These are phyloP conservation scores for Callospermophilus lateralis DNA, from an alignment of 2,113 vertebrate species.

Conservation along the genomic window DNA sequence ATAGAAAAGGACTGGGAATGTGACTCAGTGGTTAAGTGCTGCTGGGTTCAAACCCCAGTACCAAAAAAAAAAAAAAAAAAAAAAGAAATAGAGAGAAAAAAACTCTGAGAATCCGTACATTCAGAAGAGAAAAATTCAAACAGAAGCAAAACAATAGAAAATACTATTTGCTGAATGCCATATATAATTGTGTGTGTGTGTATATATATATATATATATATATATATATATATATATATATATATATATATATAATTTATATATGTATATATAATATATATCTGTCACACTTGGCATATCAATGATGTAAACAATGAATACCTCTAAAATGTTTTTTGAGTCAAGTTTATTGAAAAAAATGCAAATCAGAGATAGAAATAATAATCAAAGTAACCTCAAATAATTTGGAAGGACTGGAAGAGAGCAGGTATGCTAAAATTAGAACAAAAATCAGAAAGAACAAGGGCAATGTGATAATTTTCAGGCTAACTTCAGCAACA, in stretches of 20 bases:
- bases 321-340: conserved; percentile 60
- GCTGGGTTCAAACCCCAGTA: background rate
- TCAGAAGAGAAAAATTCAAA: conserved; percentile 36
- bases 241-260: background rate
- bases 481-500: background rate
- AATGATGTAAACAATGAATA: conserved; percentile 4
- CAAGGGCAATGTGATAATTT: background rate
- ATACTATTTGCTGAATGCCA: too few relatives aligned
- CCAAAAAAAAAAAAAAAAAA: background rate
- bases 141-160: background rate
- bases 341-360: conserved; percentile 22
- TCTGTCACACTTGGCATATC: background rate
- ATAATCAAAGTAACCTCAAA: conserved; percentile 36
- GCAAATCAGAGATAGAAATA: conserved; percentile 20
- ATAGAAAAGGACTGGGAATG: too few relatives aligned
- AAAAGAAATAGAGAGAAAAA: too few relatives aligned
- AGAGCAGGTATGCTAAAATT: background rate
- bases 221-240: too few relatives aligned
- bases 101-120: background rate
- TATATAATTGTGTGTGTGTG: too few relatives aligned
- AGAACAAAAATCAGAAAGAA: background rate
- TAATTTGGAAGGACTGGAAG: background rate
- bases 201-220: too few relatives aligned
- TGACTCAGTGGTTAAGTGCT: too few relatives aligned
- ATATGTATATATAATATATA: background rate